Conservation (phyloP, 2,113 vertebrate genomes). For the Crocuta crocuta region DNA sequence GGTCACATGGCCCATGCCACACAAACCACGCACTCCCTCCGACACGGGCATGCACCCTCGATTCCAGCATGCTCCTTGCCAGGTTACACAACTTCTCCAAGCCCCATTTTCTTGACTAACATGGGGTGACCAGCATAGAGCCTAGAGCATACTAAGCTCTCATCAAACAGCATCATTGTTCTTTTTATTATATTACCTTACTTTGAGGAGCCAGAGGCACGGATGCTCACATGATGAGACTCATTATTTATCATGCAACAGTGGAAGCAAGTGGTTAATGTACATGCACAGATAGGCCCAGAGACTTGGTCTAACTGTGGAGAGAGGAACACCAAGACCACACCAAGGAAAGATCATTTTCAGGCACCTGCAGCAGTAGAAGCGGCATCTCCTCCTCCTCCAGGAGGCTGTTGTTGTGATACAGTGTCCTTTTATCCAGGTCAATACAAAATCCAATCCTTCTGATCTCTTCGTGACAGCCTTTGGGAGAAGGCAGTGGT, state of each 20-base stretch:
- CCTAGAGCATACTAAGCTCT: not conserved
- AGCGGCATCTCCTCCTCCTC: not conserved
- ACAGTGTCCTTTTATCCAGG: not conserved
- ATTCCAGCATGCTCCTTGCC: not conserved
- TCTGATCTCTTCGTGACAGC: not conserved
- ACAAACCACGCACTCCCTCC: not conserved
- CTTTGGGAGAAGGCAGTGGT: no score
- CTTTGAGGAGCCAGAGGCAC: not conserved
- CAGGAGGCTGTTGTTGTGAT: not conserved
- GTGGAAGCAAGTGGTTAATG: not conserved
- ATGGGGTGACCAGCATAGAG: not conserved
- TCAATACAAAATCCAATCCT: not conserved
- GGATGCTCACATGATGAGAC: not conserved
- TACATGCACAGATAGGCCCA: accelerated
- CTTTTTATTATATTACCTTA: not conserved
- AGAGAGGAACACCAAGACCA: not conserved
- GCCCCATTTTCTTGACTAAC: not conserved
- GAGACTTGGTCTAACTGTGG: accelerated
- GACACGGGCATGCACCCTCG: not conserved
- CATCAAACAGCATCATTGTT: accelerated
- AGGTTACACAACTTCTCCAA: not conserved
- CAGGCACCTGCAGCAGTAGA: not conserved
- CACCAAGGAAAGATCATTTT: no score
- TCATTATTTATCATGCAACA: accelerated
- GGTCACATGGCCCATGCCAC: no score